phyloP scores from a whole-genome alignment of 2,888 invertebrate genomes.

The Rhamnusium bicolor region DNA sequence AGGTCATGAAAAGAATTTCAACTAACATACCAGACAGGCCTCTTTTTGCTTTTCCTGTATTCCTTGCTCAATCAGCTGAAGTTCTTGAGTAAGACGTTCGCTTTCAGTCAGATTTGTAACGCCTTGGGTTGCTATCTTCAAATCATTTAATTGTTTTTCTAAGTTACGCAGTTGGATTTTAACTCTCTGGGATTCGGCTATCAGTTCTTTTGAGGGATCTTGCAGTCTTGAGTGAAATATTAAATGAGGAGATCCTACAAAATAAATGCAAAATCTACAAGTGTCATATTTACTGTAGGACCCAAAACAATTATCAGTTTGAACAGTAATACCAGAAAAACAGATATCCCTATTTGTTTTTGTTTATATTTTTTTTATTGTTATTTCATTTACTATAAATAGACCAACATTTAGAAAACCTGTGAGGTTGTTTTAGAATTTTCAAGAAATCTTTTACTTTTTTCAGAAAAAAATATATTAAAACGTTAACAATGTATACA shows the following conservation, averaged over 20 bases:
- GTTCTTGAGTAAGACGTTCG: conserved; percentile 75
- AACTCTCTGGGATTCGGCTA: conserved; percentile 75
- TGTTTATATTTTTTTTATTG: no score
- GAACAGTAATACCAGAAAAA: no score
- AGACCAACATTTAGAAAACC: no score
- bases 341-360: no score
- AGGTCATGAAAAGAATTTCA: background rate
- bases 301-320: no score
- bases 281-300: background rate
- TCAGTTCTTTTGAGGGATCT: conserved; percentile 69
- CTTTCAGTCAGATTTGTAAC: conserved; percentile 73
- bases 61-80: conserved; percentile 77
- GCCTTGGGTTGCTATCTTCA: conserved; percentile 73
- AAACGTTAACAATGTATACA: no score
- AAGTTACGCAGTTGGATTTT: conserved; percentile 76
- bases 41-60: conserved; percentile 77
- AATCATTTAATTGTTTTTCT: conserved; percentile 77
- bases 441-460: no score
- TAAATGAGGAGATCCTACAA: conserved; percentile 64
- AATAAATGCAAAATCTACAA: background rate
- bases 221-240: conserved; percentile 66
- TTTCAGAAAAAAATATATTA: no score
- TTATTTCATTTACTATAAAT: no score
- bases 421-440: no score
- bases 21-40: conserved; percentile 69